Conservation (phyloP, 2,113 vertebrate genomes). For the Chaenocephalus aceratus region DNA sequence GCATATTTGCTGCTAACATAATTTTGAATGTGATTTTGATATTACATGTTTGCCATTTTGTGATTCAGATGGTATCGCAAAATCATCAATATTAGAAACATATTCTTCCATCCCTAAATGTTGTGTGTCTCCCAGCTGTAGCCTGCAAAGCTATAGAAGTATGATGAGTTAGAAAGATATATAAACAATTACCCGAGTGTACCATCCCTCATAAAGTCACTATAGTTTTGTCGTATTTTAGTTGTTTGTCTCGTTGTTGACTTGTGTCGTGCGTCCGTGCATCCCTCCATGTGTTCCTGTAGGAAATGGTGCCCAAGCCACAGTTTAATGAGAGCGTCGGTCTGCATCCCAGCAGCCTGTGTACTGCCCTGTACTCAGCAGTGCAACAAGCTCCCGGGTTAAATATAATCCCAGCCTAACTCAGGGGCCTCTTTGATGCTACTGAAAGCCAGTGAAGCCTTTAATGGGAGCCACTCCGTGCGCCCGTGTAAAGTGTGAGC, state of each 20-base stretch:
- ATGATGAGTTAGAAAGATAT: background rate
- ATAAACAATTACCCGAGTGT: background rate
- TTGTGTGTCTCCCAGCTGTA: background rate
- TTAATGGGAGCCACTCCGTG: constrained; percentile 78
- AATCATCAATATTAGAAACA: background rate
- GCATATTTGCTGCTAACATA: background rate
- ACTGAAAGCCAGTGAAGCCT: constrained; percentile 82
- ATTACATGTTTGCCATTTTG: background rate
- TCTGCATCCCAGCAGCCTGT: constrained; percentile 57
- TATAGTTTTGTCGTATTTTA: background rate
- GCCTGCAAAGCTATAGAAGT: background rate
- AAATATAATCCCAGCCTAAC: constrained; percentile 82
- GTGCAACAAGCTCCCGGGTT: constrained; percentile 71
- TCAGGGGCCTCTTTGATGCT: constrained; percentile 81
- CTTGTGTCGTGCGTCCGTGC: constrained; percentile 27
- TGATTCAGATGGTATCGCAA: background rate
- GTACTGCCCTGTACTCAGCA: constrained; percentile 63
- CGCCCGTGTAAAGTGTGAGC: constrained; percentile 68
- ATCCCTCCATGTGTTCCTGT: constrained; percentile 51
- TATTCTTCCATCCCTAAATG: background rate
- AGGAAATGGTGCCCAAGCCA: constrained; percentile 61
- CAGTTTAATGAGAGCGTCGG: constrained; percentile 71
- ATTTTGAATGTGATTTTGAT: background rate
- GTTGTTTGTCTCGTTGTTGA: constrained; percentile 29
- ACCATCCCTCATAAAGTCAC: background rate